These are phyloP conservation scores for Limnothrissa miodon DNA, from an alignment of 2,113 vertebrate genomes.

Conservation along the genomic window DNA sequence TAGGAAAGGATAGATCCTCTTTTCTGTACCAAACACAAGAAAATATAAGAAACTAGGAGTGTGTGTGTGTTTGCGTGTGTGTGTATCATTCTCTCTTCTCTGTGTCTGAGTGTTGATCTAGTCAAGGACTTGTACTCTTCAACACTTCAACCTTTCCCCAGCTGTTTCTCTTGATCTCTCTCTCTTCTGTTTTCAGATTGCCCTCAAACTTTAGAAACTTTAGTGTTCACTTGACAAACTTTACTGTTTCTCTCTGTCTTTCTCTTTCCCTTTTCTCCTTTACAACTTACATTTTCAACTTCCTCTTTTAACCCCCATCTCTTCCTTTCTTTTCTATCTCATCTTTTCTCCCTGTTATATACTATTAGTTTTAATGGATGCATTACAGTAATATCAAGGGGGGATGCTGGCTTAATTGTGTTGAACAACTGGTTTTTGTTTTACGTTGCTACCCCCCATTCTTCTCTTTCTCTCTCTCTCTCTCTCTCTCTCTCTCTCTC, in stretches of 20 bases:
- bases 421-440: neutral
- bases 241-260: neutral
- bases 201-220: neutral
- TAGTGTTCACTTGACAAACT: neutral
- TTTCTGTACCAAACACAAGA: neutral
- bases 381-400: neutral
- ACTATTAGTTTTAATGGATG: neutral
- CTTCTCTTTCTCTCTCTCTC: no score
- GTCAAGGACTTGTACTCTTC: neutral
- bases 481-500: slow-evolving; percentile 31
- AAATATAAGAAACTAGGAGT: neutral
- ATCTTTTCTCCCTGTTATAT: neutral
- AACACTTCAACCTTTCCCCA: neutral
- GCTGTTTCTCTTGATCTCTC: neutral
- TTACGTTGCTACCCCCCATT: no score
- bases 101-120: neutral
- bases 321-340: neutral
- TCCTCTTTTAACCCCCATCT: neutral
- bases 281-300: no score
- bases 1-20: neutral
- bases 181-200: neutral
- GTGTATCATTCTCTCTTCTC: neutral
- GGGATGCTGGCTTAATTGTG: neutral
- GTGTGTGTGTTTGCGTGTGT: neutral
- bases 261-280: neutral